phyloP scores from a whole-genome alignment of 2,888 invertebrate genomes.

The Plagodis dolabraria region DNA sequence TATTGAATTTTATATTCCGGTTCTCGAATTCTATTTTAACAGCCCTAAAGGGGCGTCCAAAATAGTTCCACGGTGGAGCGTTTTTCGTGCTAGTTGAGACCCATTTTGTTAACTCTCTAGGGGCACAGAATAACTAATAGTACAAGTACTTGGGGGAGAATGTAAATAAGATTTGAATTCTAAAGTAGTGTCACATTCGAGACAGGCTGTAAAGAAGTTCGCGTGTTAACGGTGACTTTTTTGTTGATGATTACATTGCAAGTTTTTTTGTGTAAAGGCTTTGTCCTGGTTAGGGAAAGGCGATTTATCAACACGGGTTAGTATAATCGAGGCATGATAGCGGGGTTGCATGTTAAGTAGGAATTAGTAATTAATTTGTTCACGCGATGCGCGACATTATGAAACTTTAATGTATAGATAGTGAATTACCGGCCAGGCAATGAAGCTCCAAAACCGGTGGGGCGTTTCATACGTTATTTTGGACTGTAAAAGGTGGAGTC shows the following conservation, averaged over 20 bases:
- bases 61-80: slow-evolving; percentile 68
- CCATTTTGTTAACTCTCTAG: slow-evolving; percentile 62
- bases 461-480: too few species aligned
- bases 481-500: too few species aligned
- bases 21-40: slow-evolving; percentile 73
- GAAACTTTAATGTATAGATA: too few species aligned
- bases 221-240: slow-evolving; percentile 36
- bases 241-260: slow-evolving; percentile 31
- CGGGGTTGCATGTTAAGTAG: slow-evolving; percentile 15
- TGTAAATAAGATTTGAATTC: slow-evolving; percentile 80
- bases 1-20: slow-evolving; percentile 74
- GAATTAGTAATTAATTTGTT: slow-evolving; percentile 19
- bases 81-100: slow-evolving; percentile 62
- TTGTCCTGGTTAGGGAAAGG: slow-evolving; percentile 27
- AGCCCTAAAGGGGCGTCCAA: slow-evolving; percentile 66
- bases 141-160: slow-evolving; percentile 57
- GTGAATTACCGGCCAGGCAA: too few species aligned
- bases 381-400: background rate
- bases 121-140: slow-evolving; percentile 29
- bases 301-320: slow-evolving; percentile 30
- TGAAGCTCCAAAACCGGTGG: too few species aligned
- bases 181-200: slow-evolving; percentile 50
- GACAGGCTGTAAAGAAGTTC: slow-evolving; percentile 25
- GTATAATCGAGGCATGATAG: slow-evolving; percentile 27
- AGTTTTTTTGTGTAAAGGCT: slow-evolving; percentile 19